Conservation (phyloP, 2,113 vertebrate genomes). For the Trematocara marginatum region DNA sequence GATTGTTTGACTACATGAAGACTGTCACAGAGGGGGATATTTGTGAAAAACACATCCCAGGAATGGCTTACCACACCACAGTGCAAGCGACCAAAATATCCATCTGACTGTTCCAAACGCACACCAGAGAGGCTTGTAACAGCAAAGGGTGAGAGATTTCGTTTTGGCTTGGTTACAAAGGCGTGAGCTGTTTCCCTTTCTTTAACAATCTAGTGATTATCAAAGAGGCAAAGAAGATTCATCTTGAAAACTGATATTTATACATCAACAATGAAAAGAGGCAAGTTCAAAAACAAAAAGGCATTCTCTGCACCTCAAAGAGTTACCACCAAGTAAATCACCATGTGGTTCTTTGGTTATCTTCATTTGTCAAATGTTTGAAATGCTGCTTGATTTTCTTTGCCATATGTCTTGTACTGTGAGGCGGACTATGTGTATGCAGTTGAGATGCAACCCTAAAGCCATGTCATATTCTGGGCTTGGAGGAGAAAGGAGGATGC, state of each 20-base stretch:
- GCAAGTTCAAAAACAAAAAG: not conserved
- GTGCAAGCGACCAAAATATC: slow-evolving; percentile 16
- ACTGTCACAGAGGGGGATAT: slow-evolving; percentile 36
- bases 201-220: not conserved
- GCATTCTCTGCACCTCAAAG: not conserved
- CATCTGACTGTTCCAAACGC: slow-evolving; percentile 1
- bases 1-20: slow-evolving; percentile 39
- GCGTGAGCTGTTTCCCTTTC: not conserved
- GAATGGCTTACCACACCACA: slow-evolving; percentile 13
- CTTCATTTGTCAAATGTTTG: slow-evolving; percentile 19
- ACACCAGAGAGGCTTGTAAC: slow-evolving; percentile 6
- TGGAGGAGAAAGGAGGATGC: slow-evolving; percentile 38
- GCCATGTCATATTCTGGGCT: slow-evolving; percentile 64
- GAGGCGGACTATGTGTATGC: slow-evolving; percentile 35
- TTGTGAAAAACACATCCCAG: slow-evolving; percentile 42
- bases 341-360: slow-evolving; percentile 12
- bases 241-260: not conserved
- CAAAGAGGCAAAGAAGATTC: not conserved
- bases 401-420: slow-evolving; percentile 40
- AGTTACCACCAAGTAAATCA: not conserved
- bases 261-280: not conserved
- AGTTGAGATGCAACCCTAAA: slow-evolving; percentile 54
- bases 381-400: slow-evolving; percentile 31
- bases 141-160: not conserved
- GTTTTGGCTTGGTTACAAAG: not conserved